A percentile compares a stretch with the other conserved stretches of the same genome.
Conservation (phyloP, 1,140 invertebrate genomes). For the Lordiphosa mommai region DNA sequence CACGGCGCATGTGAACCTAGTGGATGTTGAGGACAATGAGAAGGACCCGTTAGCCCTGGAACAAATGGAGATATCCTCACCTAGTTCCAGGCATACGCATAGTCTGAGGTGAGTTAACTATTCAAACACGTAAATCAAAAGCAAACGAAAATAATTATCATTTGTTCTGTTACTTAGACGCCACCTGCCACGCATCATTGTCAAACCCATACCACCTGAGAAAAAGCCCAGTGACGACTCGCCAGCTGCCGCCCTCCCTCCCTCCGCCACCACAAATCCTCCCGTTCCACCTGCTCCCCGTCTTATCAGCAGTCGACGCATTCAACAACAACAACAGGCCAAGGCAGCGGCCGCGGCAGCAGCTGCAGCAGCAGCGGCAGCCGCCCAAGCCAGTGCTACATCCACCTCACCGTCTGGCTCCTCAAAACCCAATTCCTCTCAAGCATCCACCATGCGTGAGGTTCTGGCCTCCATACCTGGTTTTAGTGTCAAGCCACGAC, state of each 20-base stretch:
- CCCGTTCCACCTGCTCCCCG: slow-evolving; percentile 34
- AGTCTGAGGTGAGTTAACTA: slow-evolving; percentile 55
- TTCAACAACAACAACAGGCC: slow-evolving; percentile 71
- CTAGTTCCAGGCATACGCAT: slow-evolving; percentile 68
- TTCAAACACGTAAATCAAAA: neutral
- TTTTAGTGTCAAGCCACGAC: slow-evolving; percentile 90
- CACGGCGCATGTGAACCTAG: slow-evolving; percentile 68
- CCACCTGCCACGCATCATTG: slow-evolving; percentile 77
- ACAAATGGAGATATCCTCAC: slow-evolving; percentile 31
- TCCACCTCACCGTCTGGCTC: slow-evolving; percentile 25
- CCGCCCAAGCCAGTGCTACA: slow-evolving; percentile 17
- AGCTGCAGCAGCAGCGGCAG: slow-evolving; percentile 48
- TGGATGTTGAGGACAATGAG: slow-evolving; percentile 74
- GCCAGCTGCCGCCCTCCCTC: slow-evolving; percentile 12
- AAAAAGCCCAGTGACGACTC: slow-evolving; percentile 61
- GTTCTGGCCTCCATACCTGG: slow-evolving; percentile 94
- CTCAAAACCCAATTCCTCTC: slow-evolving; percentile 49
- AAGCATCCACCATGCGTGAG: slow-evolving; percentile 90
- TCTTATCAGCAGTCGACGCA: slow-evolving; percentile 67
- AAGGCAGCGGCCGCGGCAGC: slow-evolving; percentile 60
- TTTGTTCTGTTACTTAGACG: slow-evolving; percentile 35
- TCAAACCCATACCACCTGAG: slow-evolving; percentile 77
- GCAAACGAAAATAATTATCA: neutral
- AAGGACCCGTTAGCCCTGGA: slow-evolving; percentile 75
- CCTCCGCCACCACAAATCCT: slow-evolving; percentile 17